These are phyloP conservation scores for Leuciscus idus DNA, from an alignment of 2,113 vertebrate genomes.

Conservation along the genomic window DNA sequence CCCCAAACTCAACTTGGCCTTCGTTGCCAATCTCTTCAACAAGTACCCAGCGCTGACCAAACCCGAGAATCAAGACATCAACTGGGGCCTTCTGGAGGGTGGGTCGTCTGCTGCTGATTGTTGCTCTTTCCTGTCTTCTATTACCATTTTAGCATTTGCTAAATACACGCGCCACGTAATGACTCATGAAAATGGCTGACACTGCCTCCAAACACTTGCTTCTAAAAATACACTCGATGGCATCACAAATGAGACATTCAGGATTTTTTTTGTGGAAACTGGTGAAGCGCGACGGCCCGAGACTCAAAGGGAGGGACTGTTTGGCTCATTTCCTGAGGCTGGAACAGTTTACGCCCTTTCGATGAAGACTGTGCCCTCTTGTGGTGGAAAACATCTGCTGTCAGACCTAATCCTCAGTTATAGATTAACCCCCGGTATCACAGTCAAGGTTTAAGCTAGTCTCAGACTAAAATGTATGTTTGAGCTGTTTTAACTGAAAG, in stretches of 20 bases:
- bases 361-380: conserved; percentile 31
- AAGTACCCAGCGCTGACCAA: conserved; percentile 94
- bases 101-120: conserved; percentile 38
- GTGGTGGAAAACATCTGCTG: conserved; percentile 3
- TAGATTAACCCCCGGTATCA: not conserved
- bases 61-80: conserved; percentile 92
- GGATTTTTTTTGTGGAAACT: conserved; percentile 11
- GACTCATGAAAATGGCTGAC: conserved; percentile 10
- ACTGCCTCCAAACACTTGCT: not conserved
- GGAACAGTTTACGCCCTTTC: not conserved
- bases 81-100: conserved; percentile 89
- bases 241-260: not conserved
- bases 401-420: not conserved
- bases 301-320: not conserved
- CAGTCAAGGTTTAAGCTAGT: no score
- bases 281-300: not conserved
- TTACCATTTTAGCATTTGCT: not conserved
- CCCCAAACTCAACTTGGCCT: conserved; percentile 94
- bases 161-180: not conserved
- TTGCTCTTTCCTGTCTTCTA: not conserved
- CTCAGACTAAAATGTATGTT: no score
- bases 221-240: not conserved
- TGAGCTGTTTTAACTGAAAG: no score
- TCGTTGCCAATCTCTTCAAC: conserved; percentile 97
- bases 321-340: conserved; percentile 36